Base-by-base conservation (phyloP, 2,797 vertebrate species). In the Scolopax rusticola region DNA sequence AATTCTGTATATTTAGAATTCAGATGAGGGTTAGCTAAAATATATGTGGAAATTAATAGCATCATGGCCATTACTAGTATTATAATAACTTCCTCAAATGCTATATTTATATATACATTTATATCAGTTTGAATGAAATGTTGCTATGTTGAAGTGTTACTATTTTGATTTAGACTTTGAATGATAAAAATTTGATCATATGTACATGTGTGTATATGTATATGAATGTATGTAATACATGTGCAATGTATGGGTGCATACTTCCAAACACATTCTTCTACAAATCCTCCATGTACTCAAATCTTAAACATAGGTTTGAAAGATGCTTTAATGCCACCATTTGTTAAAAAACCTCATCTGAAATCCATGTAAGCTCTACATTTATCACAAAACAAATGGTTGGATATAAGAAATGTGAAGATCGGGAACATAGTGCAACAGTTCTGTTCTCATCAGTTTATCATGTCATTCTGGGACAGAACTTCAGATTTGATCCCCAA, bases 1-100 rank as follows among this genome's bases (percentile, higher is more conserved):
- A 70, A 51, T 80, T 90, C 70, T 93, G 45, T 33, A 8, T 92
- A 73, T 82, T 94, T 93, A 90, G 59, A 86, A 80, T 40, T 77
- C 53, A 77, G 32, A 68, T 38, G 61, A 87, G 63, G 82, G 78
- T 51, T 41, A 79, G 41, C 67, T 82, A 70, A 76, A 87, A 59
- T 70, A 9, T 53, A 8, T 41, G 25, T 77, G 85, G 47, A 91
- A 85, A 63, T 59, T 53, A 43, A 71, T 53, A 86, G 73, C 21
- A 63, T 47, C 32, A 1, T 81, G 43, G 8, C 17, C 41, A 27
- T 89, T 94, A 64, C 32, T 57, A 57, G 36, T 60, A 27, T 65
- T 73, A 33, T 76, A 87, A 65, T 65, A 61, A 80, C 45, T 61
- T 40, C 36, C 45, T 84, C 36, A 84, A 89, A 74, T 80, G 30